Conservation (phyloP, 2,888 invertebrate genomes). For the Megalurothrips usitatus region DNA sequence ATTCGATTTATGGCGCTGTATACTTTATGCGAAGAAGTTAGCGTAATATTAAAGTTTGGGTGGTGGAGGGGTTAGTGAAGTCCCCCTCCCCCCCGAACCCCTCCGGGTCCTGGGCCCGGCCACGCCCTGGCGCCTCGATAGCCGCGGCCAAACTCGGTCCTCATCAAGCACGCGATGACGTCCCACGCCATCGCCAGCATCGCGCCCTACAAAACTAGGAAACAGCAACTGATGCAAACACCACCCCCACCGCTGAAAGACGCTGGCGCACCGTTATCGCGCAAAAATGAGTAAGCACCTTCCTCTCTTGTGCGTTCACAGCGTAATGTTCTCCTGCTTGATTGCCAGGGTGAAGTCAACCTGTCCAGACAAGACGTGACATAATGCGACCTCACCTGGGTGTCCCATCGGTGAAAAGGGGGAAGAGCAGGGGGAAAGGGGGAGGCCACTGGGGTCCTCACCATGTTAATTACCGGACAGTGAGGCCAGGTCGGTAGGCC, state of each 20-base stretch:
- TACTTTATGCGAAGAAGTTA: constrained; percentile 19
- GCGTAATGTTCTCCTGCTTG: too few relatives aligned
- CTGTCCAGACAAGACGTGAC: not conserved
- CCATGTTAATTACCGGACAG: constrained; percentile 5
- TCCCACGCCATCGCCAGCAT: too few relatives aligned
- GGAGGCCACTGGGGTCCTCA: not conserved
- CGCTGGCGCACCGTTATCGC: too few relatives aligned
- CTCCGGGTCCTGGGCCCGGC: not conserved
- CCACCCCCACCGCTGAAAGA: too few relatives aligned
- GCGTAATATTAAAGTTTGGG: constrained; percentile 16
- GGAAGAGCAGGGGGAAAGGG: not conserved
- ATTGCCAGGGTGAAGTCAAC: not conserved
- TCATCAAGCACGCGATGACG: too few relatives aligned
- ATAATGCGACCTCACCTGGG: not conserved
- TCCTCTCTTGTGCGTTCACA: too few relatives aligned
- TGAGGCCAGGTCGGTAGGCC: not conserved
- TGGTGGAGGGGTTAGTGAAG: not conserved
- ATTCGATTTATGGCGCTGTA: constrained; percentile 16
- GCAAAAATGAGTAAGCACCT: too few relatives aligned
- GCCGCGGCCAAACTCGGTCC: not conserved
- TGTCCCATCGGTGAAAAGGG: not conserved
- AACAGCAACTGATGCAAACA: too few relatives aligned
- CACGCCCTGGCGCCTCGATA: not conserved
- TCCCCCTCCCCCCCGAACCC: too few relatives aligned
- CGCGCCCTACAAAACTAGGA: too few relatives aligned